phyloP scores from a whole-genome alignment of 2,113 vertebrate genomes.

The Rhea americana region DNA sequence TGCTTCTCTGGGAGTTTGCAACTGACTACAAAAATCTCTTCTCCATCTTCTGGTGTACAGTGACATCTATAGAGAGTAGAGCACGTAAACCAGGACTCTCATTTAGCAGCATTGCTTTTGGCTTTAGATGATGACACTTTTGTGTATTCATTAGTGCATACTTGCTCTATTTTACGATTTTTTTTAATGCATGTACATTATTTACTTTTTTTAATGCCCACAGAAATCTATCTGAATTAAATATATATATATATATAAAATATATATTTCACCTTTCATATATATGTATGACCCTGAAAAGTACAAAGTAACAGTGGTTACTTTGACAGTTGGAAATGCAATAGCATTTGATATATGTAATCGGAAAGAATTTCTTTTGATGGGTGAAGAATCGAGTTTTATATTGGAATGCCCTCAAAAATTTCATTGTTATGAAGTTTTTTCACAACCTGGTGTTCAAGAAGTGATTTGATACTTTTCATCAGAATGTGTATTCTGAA shows the following conservation, averaged over 20 bases:
- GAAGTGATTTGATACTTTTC: neutral
- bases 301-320: neutral
- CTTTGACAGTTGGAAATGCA: neutral
- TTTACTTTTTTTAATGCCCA: neutral
- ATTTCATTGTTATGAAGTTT: neutral
- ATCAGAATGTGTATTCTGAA: neutral
- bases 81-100: neutral
- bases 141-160: neutral
- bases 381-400: neutral
- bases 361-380: neutral
- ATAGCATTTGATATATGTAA: neutral
- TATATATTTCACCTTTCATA: neutral
- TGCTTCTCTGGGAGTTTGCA: neutral
- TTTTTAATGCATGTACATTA: neutral
- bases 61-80: conserved; percentile 62
- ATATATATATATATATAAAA: no score
- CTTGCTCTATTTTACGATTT: neutral
- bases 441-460: neutral
- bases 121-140: neutral
- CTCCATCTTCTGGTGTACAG: conserved; percentile 29
- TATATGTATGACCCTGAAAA: no score
- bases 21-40: neutral
- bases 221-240: rapidly evolving
- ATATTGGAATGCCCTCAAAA: neutral
- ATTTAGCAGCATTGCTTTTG: neutral